Percentiles rank a stretch among this genome's conserved stretches.
phyloP scores from a whole-genome alignment of 1,140 invertebrate species.

The Drosophila yakuba region DNA sequence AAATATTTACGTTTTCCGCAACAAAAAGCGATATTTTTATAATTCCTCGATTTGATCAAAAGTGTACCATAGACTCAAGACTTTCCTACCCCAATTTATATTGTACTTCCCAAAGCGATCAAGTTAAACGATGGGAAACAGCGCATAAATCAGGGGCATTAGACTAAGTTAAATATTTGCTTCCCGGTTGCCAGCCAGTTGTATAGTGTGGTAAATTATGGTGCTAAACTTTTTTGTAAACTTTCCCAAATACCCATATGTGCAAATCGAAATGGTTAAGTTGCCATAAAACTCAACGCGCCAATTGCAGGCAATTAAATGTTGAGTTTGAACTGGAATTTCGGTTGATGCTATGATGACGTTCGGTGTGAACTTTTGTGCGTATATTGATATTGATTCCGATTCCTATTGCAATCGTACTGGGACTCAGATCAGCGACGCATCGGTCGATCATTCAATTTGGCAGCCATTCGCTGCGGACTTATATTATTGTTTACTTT shows the following conservation, averaged over 20 bases:
- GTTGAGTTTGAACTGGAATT: conserved; percentile 66
- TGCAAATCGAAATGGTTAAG: conserved; percentile 50
- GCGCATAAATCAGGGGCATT: conserved; percentile 65
- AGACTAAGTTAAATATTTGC: conserved; percentile 67
- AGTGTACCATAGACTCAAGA: background rate
- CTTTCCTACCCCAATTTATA: conserved; percentile 29
- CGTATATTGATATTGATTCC: background rate
- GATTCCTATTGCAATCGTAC: conserved; percentile 6
- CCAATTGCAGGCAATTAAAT: conserved; percentile 82
- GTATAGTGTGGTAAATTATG: background rate
- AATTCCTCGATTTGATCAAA: background rate
- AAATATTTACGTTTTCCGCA: background rate
- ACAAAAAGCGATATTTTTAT: background rate
- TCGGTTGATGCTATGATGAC: conserved; percentile 36
- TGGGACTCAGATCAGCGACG: background rate
- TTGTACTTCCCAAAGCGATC: conserved; percentile 52
- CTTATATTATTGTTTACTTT: conserved; percentile 76
- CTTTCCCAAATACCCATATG: background rate
- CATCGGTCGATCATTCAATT: conserved; percentile 53
- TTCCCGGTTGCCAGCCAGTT: conserved; percentile 62
- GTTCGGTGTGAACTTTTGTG: conserved; percentile 5
- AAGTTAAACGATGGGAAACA: conserved; percentile 56
- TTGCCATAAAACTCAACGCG: conserved; percentile 77
- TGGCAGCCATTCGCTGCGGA: conserved; percentile 36
- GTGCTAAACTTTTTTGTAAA: conserved; percentile 17